Evolutionary conservation across 2,888 invertebrate species (phyloP).

Genomic region (Hyppa rectilinea): DNA sequence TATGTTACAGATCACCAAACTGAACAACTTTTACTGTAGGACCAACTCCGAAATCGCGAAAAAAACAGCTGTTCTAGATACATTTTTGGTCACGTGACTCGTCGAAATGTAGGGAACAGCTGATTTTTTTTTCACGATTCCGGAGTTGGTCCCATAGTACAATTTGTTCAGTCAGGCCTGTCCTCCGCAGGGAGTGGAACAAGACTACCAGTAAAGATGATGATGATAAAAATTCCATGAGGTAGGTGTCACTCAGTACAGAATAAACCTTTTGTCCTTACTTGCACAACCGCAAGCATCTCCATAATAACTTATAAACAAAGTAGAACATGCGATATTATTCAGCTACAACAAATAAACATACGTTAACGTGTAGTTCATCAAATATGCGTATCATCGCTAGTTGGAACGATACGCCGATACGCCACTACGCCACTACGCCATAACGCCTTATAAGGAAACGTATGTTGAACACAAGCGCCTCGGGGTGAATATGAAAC

Average conservation of each 20-base stretch:
- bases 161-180: too few species aligned
- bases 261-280: not conserved
- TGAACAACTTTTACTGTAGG: too few species aligned
- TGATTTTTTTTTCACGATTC: too few species aligned
- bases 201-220: not conserved
- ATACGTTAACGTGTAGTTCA: constrained; percentile 20
- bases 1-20: too few species aligned
- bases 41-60: too few species aligned
- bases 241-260: not conserved
- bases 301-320: constrained; percentile 13
- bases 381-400: constrained; percentile 41
- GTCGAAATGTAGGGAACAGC: too few species aligned
- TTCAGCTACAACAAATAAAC: constrained; percentile 36
- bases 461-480: constrained; percentile 3
- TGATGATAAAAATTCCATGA: not conserved
- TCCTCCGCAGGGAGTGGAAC: not conserved
- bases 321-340: constrained; percentile 30
- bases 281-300: not conserved
- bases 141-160: too few species aligned
- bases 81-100: too few species aligned
- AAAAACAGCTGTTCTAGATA: too few species aligned
- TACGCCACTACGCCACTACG: constrained; percentile 4
- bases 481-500: constrained; percentile 17
- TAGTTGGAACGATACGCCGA: constrained; percentile 11
- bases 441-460: not conserved